A percentile compares a stretch with the other conserved stretches of the same genome.
Evolutionary conservation across 2,888 invertebrate genomes (phyloP).

Genomic region (Tanytarsus gracilentus): DNA sequence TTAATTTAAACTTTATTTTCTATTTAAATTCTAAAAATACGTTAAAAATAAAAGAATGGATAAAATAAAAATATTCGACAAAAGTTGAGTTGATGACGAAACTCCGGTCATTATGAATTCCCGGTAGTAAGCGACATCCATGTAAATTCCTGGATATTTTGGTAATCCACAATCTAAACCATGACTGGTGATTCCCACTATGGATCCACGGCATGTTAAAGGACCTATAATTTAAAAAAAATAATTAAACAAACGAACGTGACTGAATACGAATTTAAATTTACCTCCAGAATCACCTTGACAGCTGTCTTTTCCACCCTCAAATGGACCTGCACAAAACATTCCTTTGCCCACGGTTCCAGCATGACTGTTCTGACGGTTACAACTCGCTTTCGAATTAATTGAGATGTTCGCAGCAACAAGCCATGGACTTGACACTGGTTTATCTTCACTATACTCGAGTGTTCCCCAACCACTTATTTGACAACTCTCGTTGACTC

Average conservation of each 20-base stretch:
- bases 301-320: conserved; percentile 23
- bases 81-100: no score
- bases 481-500: conserved; percentile 35
- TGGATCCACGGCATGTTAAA: not conserved
- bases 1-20: no score
- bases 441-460: not conserved
- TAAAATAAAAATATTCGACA: no score
- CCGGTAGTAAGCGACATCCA: conserved; percentile 5
- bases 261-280: no score
- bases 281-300: conserved; percentile 26
- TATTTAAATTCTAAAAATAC: no score
- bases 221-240: not conserved
- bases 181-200: not conserved
- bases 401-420: not conserved
- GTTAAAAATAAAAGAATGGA: no score
- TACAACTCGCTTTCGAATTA: conserved; percentile 10
- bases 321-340: conserved; percentile 28
- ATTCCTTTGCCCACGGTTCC: conserved; percentile 15
- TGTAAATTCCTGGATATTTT: conserved; percentile 20
- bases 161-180: not conserved
- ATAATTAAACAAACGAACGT: no score
- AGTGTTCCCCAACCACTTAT: conserved; percentile 28
- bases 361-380: not conserved
- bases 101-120: no score
- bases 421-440: not conserved